A percentile compares a stretch with the other conserved stretches of the same genome.
Evolutionary conservation across 2,888 invertebrate genomes (phyloP).

Genomic region (Ormyrus thymus): DNA sequence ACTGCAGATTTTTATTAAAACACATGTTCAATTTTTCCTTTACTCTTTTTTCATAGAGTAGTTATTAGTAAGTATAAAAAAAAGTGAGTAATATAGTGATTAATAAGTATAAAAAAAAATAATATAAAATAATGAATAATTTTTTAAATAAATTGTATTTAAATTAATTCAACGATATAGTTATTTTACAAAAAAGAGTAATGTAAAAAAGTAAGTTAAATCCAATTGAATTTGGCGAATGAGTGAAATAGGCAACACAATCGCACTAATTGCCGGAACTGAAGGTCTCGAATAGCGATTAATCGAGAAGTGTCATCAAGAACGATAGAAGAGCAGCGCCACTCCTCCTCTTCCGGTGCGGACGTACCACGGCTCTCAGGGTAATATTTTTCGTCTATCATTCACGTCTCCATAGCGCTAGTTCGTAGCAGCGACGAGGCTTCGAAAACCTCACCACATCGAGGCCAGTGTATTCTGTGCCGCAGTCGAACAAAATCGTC

Average conservation of each 20-base stretch:
- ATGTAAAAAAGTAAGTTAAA: neutral
- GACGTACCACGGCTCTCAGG: constrained; percentile 67
- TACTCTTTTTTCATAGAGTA: too few relatives aligned
- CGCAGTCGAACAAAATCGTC: constrained; percentile 21
- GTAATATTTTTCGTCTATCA: constrained; percentile 72
- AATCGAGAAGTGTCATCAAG: constrained; percentile 1
- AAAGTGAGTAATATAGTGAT: too few relatives aligned
- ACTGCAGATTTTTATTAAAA: too few relatives aligned
- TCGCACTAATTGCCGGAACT: neutral
- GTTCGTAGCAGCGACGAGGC: constrained; percentile 59
- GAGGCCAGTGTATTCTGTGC: constrained; percentile 57
- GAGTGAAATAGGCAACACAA: too few relatives aligned
- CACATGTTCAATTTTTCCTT: too few relatives aligned
- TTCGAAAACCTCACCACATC: constrained; percentile 60
- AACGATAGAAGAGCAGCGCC: constrained; percentile 23
- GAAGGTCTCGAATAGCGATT: constrained; percentile 5
- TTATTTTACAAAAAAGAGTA: neutral
- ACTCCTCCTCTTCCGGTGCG: constrained; percentile 70
- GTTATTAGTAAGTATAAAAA: too few relatives aligned
- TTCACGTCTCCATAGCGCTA: constrained; percentile 65
- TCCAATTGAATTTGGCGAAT: too few relatives aligned
- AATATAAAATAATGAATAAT: too few relatives aligned
- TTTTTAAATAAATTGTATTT: too few relatives aligned
- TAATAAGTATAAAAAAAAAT: too few relatives aligned
- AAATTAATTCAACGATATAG: neutral